A percentile compares a stretch with the other conserved stretches of the same genome.
These are phyloP conservation scores for Nomada ruficornis DNA, from an alignment of 2,888 invertebrate species.

Conservation along the genomic window DNA sequence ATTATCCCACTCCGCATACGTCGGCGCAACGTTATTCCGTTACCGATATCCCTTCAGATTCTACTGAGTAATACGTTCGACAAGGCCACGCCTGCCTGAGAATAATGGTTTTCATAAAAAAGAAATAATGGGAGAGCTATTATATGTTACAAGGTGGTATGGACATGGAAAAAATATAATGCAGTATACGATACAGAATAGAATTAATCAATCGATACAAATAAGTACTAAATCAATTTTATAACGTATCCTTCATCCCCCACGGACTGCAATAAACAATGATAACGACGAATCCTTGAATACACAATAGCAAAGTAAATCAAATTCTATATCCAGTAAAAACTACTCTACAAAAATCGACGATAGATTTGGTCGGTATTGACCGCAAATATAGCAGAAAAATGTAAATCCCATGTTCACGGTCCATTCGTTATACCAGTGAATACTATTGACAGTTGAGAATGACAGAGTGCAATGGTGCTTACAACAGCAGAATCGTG, in stretches of 20 bases:
- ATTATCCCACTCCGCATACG: neutral
- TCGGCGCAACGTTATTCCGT: neutral
- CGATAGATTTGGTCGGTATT: neutral
- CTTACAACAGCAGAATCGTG: slow-evolving; percentile 5
- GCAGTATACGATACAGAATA: too few relatives aligned
- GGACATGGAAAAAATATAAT: too few relatives aligned
- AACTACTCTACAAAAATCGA: neutral
- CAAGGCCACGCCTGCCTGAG: neutral
- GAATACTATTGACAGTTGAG: slow-evolving; percentile 17
- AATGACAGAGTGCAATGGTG: slow-evolving; percentile 14
- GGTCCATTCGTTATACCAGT: neutral
- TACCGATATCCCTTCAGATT: slow-evolving; percentile 23
- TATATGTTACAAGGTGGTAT: neutral
- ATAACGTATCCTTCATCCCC: too few relatives aligned
- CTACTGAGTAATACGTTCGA: neutral
- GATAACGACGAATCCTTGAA: neutral
- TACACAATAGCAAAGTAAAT: neutral
- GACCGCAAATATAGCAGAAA: neutral
- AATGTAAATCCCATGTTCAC: slow-evolving; percentile 13
- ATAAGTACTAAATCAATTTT: too few relatives aligned
- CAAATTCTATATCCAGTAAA: neutral
- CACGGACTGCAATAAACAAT: too few relatives aligned
- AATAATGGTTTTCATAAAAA: neutral
- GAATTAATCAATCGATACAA: too few relatives aligned
- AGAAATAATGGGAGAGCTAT: neutral